Percentiles rank a stretch among this genome's conserved stretches.
Conservation (phyloP, 2,888 invertebrate species). For the Troides helena region DNA sequence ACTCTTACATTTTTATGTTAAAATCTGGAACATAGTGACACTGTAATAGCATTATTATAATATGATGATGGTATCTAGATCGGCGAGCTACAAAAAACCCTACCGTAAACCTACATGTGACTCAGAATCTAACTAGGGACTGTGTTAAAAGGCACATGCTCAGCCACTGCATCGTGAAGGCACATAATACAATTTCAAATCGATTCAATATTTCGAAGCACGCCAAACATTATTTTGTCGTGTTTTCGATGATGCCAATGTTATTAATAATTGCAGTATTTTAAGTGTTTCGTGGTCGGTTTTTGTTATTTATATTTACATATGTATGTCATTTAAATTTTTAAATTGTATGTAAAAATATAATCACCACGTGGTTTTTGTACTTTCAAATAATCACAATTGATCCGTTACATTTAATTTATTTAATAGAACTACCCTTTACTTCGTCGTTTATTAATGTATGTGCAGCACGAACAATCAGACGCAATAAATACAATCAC, state of each 20-base stretch:
- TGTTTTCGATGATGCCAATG: not conserved
- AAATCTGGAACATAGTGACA: no score
- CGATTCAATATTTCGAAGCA: no score
- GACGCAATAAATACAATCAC: not conserved
- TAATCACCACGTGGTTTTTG: not conserved
- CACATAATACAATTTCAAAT: no score
- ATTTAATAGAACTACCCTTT: not conserved
- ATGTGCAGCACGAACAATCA: not conserved
- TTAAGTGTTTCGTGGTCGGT: not conserved
- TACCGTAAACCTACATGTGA: no score
- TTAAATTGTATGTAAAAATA: not conserved
- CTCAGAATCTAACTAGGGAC: no score
- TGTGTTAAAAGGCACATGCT: no score
- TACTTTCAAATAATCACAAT: not conserved
- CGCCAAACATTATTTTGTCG: no score
- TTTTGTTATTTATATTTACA: not conserved
- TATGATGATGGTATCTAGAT: no score
- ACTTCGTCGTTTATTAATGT: not conserved
- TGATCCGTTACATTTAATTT: not conserved
- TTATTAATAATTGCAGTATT: not conserved
- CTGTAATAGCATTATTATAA: no score
- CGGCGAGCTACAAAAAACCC: no score
- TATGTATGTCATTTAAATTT: not conserved
- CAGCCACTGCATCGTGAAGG: no score
- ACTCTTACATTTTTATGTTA: no score